Base-by-base conservation (phyloP, 2,113 vertebrate genomes). In the Pollimyrus isidori region DNA sequence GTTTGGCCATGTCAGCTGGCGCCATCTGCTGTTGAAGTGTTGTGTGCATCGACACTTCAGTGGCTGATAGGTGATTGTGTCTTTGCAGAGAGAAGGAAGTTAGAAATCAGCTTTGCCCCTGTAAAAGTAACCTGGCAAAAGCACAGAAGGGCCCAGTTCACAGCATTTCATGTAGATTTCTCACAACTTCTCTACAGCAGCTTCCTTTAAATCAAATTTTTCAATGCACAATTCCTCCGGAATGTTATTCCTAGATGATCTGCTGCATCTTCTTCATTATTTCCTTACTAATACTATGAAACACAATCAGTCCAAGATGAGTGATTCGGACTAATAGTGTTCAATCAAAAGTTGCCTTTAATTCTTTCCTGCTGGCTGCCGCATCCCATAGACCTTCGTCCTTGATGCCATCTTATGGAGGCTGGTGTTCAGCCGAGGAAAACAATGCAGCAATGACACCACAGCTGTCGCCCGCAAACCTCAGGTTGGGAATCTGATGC, bases 391-490 rank as follows among this genome's bases (percentile, higher is more conserved):
- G 98, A 99, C 96, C 96, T 93, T 99, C 97, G 95, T 99, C 97
- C 97, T 99, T 97, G 98, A 99, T 96, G 95, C 96, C 97, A 90
- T 99, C 97, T 98, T 99, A 96, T 97, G 97, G 98, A 99, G 98
- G 95, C 96, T 98, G 97, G 97, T 98, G 96, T 98, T 98, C 98
- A 98, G 93, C 96, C 96, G 97, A 96, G 98, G 98, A 96, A 99
- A 97, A 96, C 97, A 96, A 94, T 97, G 97, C 96, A 96, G 95
- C 93, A 96, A 92, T 96, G 97, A 95, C 95, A 91, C 96, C 96
- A 95, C 94, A 95, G 91, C 96, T 93, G 96, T 94, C 89, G 92
- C 95, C 96, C 97, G 95, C 94, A 95, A 96, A 92, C 95, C 97
- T 95, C 98, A 99, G 98, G 98, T 99, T 97, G 97, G 98, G 96